Evolutionary conservation across 2,113 vertebrate genomes (phyloP).

Genomic region (Hippocampus guttulatus): DNA sequence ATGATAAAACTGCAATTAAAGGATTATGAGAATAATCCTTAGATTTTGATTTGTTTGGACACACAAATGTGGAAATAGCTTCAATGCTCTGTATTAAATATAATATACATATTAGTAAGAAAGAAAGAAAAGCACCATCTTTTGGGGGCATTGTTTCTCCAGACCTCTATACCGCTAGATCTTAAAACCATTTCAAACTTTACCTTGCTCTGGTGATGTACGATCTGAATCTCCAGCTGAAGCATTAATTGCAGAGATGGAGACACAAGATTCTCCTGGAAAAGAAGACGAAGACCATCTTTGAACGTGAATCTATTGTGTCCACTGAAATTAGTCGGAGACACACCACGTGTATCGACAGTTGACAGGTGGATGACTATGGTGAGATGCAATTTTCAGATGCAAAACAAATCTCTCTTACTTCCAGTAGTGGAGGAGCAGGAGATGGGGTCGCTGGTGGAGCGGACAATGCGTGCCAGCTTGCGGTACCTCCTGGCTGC

Average conservation of each 20-base stretch:
- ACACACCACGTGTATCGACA: not conserved
- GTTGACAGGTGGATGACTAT: not conserved
- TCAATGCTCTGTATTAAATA: not conserved
- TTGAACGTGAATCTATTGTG: not conserved
- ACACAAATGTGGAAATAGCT: not conserved
- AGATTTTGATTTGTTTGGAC: not conserved
- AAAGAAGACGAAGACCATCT: slow-evolving; percentile 32
- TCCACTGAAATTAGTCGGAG: not conserved
- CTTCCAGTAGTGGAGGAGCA: slow-evolving; percentile 76
- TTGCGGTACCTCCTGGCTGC: slow-evolving; percentile 52
- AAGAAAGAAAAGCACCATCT: not conserved
- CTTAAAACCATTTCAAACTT: not conserved
- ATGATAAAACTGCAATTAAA: not conserved
- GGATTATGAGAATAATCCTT: not conserved
- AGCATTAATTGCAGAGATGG: slow-evolving; percentile 52
- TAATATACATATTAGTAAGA: not conserved
- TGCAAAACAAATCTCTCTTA: slow-evolving; percentile 52
- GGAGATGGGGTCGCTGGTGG: slow-evolving; percentile 87
- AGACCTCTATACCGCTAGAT: not conserved
- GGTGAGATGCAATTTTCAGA: not conserved
- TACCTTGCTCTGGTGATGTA: slow-evolving; percentile 71
- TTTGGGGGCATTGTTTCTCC: not conserved
- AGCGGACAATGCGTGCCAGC: slow-evolving; percentile 79
- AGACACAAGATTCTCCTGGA: slow-evolving; percentile 64
- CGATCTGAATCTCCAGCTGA: slow-evolving; percentile 53